Conservation (phyloP, 1,140 invertebrate species). For the Vanessa tameamea region DNA sequence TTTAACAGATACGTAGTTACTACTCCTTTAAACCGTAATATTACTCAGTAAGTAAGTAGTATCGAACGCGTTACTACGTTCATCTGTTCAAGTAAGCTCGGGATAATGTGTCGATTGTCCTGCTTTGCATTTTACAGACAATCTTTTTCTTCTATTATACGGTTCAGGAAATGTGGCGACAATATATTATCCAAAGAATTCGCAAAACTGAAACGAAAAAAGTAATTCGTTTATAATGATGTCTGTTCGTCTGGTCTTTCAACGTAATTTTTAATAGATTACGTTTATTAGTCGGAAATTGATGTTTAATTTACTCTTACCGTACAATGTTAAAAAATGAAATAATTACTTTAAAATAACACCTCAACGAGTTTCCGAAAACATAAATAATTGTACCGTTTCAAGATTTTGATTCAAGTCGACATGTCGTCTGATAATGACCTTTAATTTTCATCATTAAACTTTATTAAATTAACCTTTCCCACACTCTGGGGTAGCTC, state of each 20-base stretch:
- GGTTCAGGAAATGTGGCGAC: background rate
- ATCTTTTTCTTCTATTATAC: background rate
- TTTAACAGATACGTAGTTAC: too few relatives aligned
- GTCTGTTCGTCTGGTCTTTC: too few relatives aligned
- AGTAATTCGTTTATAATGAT: too few relatives aligned
- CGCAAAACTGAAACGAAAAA: too few relatives aligned
- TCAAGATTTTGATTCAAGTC: background rate
- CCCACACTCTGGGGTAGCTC: background rate
- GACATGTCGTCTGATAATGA: background rate
- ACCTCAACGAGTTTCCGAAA: too few relatives aligned
- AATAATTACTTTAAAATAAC: too few relatives aligned
- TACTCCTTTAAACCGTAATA: background rate
- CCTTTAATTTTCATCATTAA: background rate
- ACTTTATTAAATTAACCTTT: background rate
- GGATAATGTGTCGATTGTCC: background rate
- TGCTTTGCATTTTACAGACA: slow-evolving; percentile 1
- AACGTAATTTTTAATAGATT: too few relatives aligned
- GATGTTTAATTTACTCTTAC: too few relatives aligned
- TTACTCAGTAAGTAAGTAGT: background rate
- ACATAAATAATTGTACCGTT: background rate
- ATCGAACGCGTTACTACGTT: background rate
- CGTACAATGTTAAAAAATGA: too few relatives aligned
- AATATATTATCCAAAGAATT: background rate
- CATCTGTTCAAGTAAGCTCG: background rate
- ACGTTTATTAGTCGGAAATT: too few relatives aligned